Evolutionary conservation across 2,888 invertebrate species (phyloP).

Genomic region (Napeogenes inachia): DNA sequence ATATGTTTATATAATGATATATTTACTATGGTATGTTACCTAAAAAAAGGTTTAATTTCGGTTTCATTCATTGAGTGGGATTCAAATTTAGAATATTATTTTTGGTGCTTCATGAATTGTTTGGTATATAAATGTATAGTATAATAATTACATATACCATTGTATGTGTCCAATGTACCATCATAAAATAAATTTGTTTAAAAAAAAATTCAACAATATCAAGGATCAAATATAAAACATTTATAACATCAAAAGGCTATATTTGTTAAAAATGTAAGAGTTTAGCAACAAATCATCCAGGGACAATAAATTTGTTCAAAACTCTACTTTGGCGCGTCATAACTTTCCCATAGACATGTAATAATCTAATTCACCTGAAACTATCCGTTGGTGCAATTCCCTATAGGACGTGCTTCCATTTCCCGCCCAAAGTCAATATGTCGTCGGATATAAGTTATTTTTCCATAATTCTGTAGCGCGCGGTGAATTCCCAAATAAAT

Average conservation of each 20-base stretch:
- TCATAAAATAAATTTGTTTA: too few relatives aligned
- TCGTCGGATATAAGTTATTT: conserved; percentile 72
- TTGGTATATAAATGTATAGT: too few relatives aligned
- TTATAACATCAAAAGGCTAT: background rate
- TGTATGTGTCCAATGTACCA: too few relatives aligned
- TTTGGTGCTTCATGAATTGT: too few relatives aligned
- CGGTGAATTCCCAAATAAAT: conserved; percentile 74
- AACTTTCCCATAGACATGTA: conserved; percentile 29
- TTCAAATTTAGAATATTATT: too few relatives aligned
- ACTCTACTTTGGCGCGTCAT: conserved; percentile 25
- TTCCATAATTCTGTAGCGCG: conserved; percentile 62
- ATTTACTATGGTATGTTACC: background rate
- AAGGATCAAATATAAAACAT: too few relatives aligned
- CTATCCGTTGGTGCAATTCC: conserved; percentile 58
- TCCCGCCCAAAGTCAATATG: conserved; percentile 68
- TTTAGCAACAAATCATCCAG: conserved; percentile 18
- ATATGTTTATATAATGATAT: background rate
- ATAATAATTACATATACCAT: too few relatives aligned
- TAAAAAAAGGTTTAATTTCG: too few relatives aligned
- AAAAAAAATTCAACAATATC: too few relatives aligned
- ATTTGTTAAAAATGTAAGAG: conserved; percentile 5
- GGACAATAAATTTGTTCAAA: conserved; percentile 25
- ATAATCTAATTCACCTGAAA: conserved; percentile 31
- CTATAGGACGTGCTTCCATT: conserved; percentile 56
- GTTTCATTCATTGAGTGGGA: too few relatives aligned